Evolutionary conservation across 2,888 invertebrate species (phyloP).

Genomic region (Biston stratarius): DNA sequence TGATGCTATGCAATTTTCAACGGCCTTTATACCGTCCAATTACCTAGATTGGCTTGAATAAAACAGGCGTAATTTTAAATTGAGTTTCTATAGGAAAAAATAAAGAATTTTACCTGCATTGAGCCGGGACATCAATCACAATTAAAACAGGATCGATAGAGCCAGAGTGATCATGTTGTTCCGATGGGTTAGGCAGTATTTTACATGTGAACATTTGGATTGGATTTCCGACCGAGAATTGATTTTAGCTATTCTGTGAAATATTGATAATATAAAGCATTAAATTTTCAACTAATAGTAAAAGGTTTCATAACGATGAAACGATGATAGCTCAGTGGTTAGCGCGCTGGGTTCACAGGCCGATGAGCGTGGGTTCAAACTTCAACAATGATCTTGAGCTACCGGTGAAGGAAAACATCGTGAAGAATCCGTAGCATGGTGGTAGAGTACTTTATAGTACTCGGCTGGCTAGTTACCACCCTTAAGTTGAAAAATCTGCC

Average conservation of each 20-base stretch:
- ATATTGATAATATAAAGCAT: constrained; percentile 1
- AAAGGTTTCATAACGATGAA: no score
- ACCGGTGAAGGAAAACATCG: no score
- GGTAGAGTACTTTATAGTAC: no score
- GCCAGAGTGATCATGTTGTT: constrained; percentile 22
- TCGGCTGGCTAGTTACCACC: no score
- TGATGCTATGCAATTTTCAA: constrained; percentile 36
- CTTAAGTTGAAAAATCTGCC: no score
- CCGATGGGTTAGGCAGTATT: constrained; percentile 24
- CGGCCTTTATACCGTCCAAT: constrained; percentile 43
- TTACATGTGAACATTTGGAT: constrained; percentile 20
- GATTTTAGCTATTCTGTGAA: constrained; percentile 7
- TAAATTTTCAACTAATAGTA: neutral
- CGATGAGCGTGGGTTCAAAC: no score
- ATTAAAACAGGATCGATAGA: constrained; percentile 37
- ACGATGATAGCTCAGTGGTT: no score
- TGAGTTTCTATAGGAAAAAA: constrained; percentile 34
- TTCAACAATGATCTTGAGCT: no score
- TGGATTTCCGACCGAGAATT: constrained; percentile 13
- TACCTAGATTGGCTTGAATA: constrained; percentile 44
- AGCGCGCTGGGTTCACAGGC: no score
- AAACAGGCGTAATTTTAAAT: constrained; percentile 45
- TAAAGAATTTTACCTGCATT: constrained; percentile 23
- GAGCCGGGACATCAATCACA: constrained; percentile 39
- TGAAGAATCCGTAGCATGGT: no score